Percentiles rank a stretch among this genome's conserved stretches.
These are phyloP conservation scores for Osmerus mordax DNA, from an alignment of 2,113 vertebrate species.

Conservation along the genomic window DNA sequence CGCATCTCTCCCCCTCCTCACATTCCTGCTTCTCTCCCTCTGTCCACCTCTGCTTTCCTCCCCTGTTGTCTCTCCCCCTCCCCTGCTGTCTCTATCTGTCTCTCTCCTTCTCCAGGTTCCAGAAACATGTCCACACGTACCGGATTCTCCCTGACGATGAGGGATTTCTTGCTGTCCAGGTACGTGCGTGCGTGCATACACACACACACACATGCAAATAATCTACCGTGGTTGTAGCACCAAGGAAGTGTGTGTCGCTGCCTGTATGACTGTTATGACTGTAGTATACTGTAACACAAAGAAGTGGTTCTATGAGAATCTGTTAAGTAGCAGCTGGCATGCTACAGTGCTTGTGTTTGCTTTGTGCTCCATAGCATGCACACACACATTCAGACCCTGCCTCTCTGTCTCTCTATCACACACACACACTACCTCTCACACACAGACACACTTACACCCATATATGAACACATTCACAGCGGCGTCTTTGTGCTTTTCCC, in stretches of 20 bases:
- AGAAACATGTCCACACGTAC: constrained; percentile 97
- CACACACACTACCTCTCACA: constrained; percentile 7
- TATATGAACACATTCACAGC: constrained; percentile 48
- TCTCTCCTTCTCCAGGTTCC: constrained; percentile 75
- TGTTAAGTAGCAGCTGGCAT: constrained; percentile 59
- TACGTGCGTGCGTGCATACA: constrained; percentile 51
- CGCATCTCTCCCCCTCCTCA: constrained; percentile 5
- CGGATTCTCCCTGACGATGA: constrained; percentile 94
- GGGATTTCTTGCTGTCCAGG: constrained; percentile 93
- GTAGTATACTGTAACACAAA: too few species aligned
- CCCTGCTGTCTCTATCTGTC: not conserved
- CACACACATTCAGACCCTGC: constrained; percentile 16
- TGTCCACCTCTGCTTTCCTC: not conserved
- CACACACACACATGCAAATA: constrained; percentile 7
- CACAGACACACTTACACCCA: constrained; percentile 2
- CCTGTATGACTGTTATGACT: not conserved
- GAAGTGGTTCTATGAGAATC: not conserved
- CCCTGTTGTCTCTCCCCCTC: not conserved
- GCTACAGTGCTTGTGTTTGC: constrained; percentile 61
- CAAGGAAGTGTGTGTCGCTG: not conserved
- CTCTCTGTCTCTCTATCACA: not conserved
- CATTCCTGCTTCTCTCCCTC: constrained; percentile 1
- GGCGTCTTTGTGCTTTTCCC: constrained; percentile 61
- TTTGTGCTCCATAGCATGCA: constrained; percentile 19
- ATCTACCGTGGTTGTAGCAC: not conserved